Evolutionary conservation across 2,797 vertebrate species (phyloP).

Genomic region (Epinephelus coioides): DNA sequence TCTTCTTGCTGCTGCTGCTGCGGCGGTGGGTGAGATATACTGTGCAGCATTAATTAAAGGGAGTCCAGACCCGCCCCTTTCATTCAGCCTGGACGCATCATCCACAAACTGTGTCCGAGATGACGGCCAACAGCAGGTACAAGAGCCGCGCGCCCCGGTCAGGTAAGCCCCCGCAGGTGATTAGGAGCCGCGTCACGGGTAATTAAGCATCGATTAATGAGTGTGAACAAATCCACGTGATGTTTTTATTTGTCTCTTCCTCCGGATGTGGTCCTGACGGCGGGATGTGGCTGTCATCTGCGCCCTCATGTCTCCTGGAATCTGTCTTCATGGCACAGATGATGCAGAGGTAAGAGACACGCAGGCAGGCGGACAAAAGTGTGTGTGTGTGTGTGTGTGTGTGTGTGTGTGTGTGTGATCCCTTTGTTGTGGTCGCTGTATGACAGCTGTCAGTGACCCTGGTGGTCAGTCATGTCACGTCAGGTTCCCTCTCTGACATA

Average conservation of each 20-base stretch:
- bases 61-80: slow-evolving; percentile 19
- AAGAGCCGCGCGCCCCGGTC: slow-evolving; percentile 89
- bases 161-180: slow-evolving; percentile 84
- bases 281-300: slow-evolving; percentile 13
- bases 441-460: background rate
- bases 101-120: slow-evolving; percentile 57
- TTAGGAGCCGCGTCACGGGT: background rate
- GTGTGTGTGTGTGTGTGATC: too few species aligned
- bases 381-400: background rate
- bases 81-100: slow-evolving; percentile 8
- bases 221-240: background rate
- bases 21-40: too few species aligned
- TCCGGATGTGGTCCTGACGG: background rate
- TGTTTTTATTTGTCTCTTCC: background rate
- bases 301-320: slow-evolving; percentile 44
- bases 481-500: background rate
- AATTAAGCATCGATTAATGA: background rate
- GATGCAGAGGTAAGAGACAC: slow-evolving; percentile 74
- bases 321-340: slow-evolving; percentile 59
- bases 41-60: background rate
- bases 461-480: background rate
- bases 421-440: background rate
- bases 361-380: background rate
- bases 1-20: too few species aligned
- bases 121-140: slow-evolving; percentile 90